Percentiles rank a stretch among this genome's conserved stretches.
Evolutionary conservation across 2,888 invertebrate species (phyloP).

Genomic region (Apamea crenata): DNA sequence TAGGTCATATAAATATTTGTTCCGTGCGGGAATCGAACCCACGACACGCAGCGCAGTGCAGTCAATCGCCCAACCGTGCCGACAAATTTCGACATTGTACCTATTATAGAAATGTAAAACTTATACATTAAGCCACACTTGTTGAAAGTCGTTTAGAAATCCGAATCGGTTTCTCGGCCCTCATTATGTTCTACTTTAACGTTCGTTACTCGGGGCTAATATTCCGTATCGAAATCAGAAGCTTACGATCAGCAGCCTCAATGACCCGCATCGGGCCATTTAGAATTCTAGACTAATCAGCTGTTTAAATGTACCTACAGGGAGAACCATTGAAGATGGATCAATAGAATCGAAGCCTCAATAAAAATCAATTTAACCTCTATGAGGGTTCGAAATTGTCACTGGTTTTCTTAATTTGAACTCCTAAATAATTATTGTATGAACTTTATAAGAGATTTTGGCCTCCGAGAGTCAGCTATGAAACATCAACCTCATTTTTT

Average conservation of each 20-base stretch:
- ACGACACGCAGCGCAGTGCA: too few relatives aligned
- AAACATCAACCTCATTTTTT: not conserved
- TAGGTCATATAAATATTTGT: too few relatives aligned
- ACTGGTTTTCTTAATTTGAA: not conserved
- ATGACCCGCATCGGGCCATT: not conserved
- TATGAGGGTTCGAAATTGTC: not conserved
- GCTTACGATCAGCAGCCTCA: not conserved
- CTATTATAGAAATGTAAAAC: too few relatives aligned
- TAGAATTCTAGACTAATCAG: not conserved
- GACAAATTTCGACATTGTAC: too few relatives aligned
- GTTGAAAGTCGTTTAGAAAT: not conserved
- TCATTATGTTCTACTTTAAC: not conserved
- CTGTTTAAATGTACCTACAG: not conserved
- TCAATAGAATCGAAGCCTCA: not conserved
- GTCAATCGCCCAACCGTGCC: too few relatives aligned
- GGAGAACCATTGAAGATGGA: not conserved
- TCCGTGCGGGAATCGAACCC: too few relatives aligned
- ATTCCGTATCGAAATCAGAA: not conserved
- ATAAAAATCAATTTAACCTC: not conserved
- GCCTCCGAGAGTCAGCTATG: not conserved
- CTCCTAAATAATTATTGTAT: not conserved
- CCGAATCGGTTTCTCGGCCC: not conserved
- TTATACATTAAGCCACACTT: not conserved
- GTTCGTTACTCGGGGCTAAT: not conserved
- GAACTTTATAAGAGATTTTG: not conserved